Conservation (phyloP, 2,888 invertebrate species). For the Epirrita christyi region DNA sequence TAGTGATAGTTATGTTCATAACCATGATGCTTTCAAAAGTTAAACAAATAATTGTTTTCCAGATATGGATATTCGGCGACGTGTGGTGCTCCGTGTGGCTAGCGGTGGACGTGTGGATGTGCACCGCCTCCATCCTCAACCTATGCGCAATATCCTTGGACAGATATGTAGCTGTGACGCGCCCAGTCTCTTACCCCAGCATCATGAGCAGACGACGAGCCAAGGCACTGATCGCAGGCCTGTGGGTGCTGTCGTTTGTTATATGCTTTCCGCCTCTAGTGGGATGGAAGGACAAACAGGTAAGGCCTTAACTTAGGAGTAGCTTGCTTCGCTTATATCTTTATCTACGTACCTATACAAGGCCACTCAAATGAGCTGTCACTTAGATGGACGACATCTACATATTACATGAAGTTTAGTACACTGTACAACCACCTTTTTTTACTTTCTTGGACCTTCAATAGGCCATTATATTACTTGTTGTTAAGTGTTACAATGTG, state of each 20-base stretch:
- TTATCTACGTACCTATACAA: too few species aligned
- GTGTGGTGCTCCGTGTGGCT: constrained; percentile 98
- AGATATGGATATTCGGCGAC: constrained; percentile 98
- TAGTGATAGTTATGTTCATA: too few species aligned
- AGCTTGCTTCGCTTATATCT: too few species aligned
- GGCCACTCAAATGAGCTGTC: too few species aligned
- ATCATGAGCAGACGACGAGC: constrained; percentile 94
- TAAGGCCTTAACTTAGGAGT: constrained; percentile 21
- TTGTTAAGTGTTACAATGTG: too few species aligned
- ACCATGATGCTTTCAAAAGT: too few species aligned
- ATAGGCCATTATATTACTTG: too few species aligned
- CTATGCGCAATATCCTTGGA: constrained; percentile 97
- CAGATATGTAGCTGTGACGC: constrained; percentile 98
- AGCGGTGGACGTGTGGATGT: constrained; percentile 99
- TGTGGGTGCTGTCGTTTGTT: constrained; percentile 98
- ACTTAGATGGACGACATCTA: too few species aligned
- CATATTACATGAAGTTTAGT: too few species aligned
- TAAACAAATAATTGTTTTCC: constrained; percentile 40
- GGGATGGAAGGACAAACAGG: constrained; percentile 92
- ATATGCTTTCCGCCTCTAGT: constrained; percentile 98
- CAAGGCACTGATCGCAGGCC: constrained; percentile 93
- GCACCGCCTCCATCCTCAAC: constrained; percentile 98
- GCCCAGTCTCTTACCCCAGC: constrained; percentile 97
- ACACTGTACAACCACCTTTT: too few species aligned
- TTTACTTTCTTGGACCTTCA: too few species aligned